These are phyloP conservation scores for Brenthis hecate DNA, from an alignment of 2,888 invertebrate genomes.

Conservation along the genomic window DNA sequence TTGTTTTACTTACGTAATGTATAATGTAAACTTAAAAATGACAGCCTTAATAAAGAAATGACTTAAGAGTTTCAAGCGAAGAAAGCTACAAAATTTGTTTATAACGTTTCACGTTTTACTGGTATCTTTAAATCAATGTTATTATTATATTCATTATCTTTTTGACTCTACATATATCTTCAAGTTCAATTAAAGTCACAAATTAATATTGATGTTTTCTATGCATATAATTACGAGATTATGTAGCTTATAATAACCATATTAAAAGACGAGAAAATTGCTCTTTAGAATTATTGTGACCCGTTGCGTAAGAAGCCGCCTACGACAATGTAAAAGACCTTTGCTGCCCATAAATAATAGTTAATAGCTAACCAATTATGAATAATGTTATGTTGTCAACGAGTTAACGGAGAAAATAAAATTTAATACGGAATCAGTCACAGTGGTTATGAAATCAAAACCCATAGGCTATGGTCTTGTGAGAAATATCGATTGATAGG, in stretches of 20 bases:
- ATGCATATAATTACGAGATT: slow-evolving; percentile 24
- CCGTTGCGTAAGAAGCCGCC: slow-evolving; percentile 52
- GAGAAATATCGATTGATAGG: slow-evolving; percentile 32
- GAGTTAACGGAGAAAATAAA: slow-evolving; percentile 42
- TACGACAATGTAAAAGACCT: slow-evolving; percentile 52
- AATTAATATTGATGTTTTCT: slow-evolving; percentile 13
- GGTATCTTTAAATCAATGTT: slow-evolving; percentile 7
- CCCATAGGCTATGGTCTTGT: slow-evolving; percentile 31
- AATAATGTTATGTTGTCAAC: slow-evolving; percentile 39
- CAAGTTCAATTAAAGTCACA: slow-evolving; percentile 13
- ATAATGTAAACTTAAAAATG: not conserved
- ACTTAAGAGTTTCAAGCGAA: slow-evolving; percentile 3
- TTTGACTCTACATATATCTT: slow-evolving; percentile 9
- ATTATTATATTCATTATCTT: slow-evolving; percentile 11
- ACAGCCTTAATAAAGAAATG: no score
- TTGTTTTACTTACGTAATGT: slow-evolving; percentile 26
- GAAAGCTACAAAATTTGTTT: slow-evolving; percentile 8
- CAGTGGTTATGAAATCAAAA: slow-evolving; percentile 31
- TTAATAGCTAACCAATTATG: slow-evolving; percentile 42
- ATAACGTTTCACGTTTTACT: slow-evolving; percentile 12
- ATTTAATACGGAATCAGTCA: slow-evolving; percentile 38
- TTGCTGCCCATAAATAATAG: slow-evolving; percentile 47
- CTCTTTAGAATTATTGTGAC: slow-evolving; percentile 54
- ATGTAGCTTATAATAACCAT: not conserved
- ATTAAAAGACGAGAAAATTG: slow-evolving; percentile 23